Conservation (phyloP, 2,888 invertebrate species). For the Tipula helvola region DNA sequence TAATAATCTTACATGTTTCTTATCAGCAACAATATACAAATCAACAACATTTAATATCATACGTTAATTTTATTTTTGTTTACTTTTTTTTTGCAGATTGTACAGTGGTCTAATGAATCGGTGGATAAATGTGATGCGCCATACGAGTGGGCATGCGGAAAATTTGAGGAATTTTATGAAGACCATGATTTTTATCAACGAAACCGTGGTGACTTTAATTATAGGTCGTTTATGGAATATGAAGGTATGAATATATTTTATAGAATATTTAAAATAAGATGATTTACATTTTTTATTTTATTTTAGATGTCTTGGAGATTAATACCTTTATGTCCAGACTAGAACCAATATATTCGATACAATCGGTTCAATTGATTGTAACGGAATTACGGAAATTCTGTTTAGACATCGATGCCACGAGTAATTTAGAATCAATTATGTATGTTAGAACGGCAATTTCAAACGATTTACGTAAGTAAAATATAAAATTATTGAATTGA, state of each 20-base stretch:
- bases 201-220: slow-evolving; percentile 34
- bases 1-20: background rate
- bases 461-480: background rate
- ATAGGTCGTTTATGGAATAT: slow-evolving; percentile 32
- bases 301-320: slow-evolving; percentile 29
- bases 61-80: background rate
- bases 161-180: slow-evolving; percentile 30
- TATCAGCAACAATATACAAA: background rate
- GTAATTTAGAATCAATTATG: background rate
- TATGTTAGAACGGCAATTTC: background rate
- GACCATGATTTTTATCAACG: slow-evolving; percentile 30
- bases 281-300: background rate
- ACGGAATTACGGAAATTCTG: slow-evolving; percentile 30
- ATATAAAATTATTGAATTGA: background rate
- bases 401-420: slow-evolving; percentile 26
- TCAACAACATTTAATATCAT: background rate
- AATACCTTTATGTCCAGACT: slow-evolving; percentile 32
- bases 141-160: slow-evolving; percentile 34
- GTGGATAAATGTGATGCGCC: slow-evolving; percentile 30
- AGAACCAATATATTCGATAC: slow-evolving; percentile 26
- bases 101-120: slow-evolving; percentile 32
- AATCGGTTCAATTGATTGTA: slow-evolving; percentile 31
- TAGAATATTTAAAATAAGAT: background rate
- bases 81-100: slow-evolving; percentile 18
- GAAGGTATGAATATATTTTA: slow-evolving; percentile 23